A percentile compares a stretch with the other conserved stretches of the same genome.
Evolutionary conservation across 92 coral and sea anemone species (phyloP).

Genomic region (Zoanthus sansibaricus): DNA sequence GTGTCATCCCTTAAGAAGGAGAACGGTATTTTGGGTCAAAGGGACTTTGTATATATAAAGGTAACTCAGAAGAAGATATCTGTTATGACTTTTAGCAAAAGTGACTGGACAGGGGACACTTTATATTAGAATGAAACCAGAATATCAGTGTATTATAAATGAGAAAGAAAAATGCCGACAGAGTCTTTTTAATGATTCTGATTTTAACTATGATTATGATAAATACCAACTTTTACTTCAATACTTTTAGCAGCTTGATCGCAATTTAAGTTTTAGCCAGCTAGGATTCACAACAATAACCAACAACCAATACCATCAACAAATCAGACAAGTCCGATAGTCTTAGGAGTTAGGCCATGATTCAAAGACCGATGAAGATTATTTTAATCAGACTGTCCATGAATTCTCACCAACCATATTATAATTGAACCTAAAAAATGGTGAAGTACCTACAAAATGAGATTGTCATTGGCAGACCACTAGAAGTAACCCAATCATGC

Average conservation of each 20-base stretch:
- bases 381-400: not conserved
- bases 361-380: not conserved
- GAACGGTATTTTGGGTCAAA: too few relatives aligned
- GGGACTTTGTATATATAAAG: too few relatives aligned
- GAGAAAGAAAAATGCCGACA: not conserved
- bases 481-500: slow-evolving; percentile 31
- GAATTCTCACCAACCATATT: not conserved
- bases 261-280: not conserved
- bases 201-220: not conserved
- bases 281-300: not conserved
- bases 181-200: not conserved
- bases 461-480: slow-evolving; percentile 33
- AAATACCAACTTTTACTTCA: not conserved
- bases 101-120: not conserved
- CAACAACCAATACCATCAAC: not conserved
- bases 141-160: too few relatives aligned
- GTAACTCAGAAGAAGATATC: not conserved
- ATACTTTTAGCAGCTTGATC: not conserved
- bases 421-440: slow-evolving; percentile 46
- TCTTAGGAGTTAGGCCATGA: not conserved
- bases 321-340: slow-evolving; percentile 10
- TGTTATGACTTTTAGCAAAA: not conserved
- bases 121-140: not conserved
- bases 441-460: slow-evolving; percentile 40
- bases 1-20: too few relatives aligned